Evolutionary conservation across 2,888 invertebrate genomes (phyloP).

Genomic region (Rugalucina vietnamica): DNA sequence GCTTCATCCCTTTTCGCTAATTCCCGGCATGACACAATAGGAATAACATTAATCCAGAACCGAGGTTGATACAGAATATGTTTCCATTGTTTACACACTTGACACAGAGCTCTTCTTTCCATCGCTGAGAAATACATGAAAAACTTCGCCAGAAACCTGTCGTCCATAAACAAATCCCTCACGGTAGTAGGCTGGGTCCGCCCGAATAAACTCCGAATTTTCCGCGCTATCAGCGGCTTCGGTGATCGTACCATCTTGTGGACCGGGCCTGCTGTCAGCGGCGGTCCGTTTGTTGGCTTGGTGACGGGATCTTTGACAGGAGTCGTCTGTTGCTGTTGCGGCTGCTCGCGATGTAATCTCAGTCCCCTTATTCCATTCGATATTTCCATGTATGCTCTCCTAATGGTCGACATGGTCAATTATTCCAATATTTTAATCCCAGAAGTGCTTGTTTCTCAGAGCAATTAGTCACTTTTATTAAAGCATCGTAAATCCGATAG

Average conservation of each 20-base stretch:
- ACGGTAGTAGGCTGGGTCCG: constrained; percentile 69
- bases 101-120: constrained; percentile 92
- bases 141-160: constrained; percentile 92
- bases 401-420: constrained; percentile 81
- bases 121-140: constrained; percentile 87
- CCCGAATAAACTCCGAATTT: constrained; percentile 75
- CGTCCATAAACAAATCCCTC: constrained; percentile 89
- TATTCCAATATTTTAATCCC: constrained; percentile 43
- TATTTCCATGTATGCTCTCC: constrained; percentile 83
- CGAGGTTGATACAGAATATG: constrained; percentile 94
- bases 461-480: constrained; percentile 32
- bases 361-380: constrained; percentile 83
- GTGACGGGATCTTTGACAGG: constrained; percentile 42
- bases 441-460: constrained; percentile 3
- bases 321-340: constrained; percentile 45
- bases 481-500: background rate
- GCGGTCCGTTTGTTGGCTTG: constrained; percentile 51
- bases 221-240: constrained; percentile 75
- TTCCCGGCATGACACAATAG: constrained; percentile 94
- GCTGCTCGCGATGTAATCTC: constrained; percentile 77
- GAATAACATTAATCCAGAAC: constrained; percentile 94
- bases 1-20: constrained; percentile 72
- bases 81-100: constrained; percentile 94
- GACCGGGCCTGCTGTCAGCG: constrained; percentile 31
- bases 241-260: constrained; percentile 72